Percentiles rank a stretch among this genome's conserved stretches.
These are phyloP conservation scores for Sander vitreus DNA, from an alignment of 2,113 vertebrate species.

Conservation along the genomic window DNA sequence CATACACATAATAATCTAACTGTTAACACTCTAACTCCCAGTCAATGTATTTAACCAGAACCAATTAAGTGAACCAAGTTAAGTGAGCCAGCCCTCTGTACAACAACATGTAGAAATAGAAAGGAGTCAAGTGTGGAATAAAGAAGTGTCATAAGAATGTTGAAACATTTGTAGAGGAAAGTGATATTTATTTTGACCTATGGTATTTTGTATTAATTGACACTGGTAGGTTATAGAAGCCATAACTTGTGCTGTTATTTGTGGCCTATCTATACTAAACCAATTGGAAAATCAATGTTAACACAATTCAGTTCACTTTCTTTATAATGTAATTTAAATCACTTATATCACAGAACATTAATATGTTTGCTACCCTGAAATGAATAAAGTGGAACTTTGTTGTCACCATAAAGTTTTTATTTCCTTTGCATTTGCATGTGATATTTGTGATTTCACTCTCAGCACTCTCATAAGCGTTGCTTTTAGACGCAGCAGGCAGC, in stretches of 20 bases:
- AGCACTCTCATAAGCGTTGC: not conserved
- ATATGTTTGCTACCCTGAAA: conserved; percentile 54
- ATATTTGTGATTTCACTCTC: not conserved
- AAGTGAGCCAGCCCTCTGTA: conserved; percentile 11
- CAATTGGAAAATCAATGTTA: conserved; percentile 46
- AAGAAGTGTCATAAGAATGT: conserved; percentile 30
- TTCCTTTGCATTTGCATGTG: not conserved
- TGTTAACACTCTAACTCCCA: conserved; percentile 16
- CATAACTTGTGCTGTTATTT: conserved; percentile 31
- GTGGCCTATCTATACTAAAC: conserved; percentile 41
- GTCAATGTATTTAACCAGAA: conserved; percentile 21
- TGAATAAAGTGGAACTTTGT: conserved; percentile 59
- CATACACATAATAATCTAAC: conserved; percentile 16
- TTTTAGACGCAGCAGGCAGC: too few species aligned
- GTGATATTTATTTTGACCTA: conserved; percentile 71
- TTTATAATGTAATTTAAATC: conserved; percentile 47
- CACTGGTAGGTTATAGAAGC: conserved; percentile 35
- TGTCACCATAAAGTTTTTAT: conserved; percentile 12
- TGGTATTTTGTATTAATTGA: conserved; percentile 52
- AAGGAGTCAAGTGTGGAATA: not conserved
- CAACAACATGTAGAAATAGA: conserved; percentile 4
- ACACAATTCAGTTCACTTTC: conserved; percentile 23
- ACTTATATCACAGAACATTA: conserved; percentile 33
- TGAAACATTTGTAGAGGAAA: conserved; percentile 44
- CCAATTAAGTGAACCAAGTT: not conserved